Evolutionary conservation across 2,113 vertebrate genomes (phyloP).

Genomic region (Colinus virginianus): DNA sequence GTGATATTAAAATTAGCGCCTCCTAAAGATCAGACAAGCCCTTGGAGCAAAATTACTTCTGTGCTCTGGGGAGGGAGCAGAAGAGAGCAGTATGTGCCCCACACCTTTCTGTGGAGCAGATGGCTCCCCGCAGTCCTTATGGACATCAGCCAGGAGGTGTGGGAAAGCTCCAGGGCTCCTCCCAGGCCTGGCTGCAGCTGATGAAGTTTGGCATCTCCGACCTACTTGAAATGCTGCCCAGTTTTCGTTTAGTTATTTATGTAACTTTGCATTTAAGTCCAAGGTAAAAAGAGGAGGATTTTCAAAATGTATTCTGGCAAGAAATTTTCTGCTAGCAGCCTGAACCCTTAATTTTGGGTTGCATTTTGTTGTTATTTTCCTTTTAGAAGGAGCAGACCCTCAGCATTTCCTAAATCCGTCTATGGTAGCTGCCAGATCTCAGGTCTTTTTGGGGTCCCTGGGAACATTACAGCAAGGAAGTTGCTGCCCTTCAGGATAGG

Average conservation of each 20-base stretch:
- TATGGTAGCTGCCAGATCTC: neutral
- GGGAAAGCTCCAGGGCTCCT: neutral
- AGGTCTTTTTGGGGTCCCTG: neutral
- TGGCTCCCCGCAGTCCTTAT: neutral
- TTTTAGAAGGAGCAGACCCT: neutral
- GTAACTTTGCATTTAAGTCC: neutral
- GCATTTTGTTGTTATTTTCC: neutral
- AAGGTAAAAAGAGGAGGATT: neutral
- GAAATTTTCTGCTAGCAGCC: neutral
- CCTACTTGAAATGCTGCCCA: neutral
- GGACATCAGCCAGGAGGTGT: neutral
- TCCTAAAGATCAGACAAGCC: neutral
- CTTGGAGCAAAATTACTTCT: neutral
- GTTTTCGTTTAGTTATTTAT: neutral
- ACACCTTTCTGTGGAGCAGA: neutral
- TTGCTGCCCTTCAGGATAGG: neutral
- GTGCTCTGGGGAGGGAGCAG: neutral
- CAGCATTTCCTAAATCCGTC: neutral
- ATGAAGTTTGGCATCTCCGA: neutral
- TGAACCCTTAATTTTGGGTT: neutral
- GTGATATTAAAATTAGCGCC: constrained; percentile 7
- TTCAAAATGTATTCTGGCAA: neutral
- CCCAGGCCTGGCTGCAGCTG: constrained; percentile 17
- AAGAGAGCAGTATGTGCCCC: neutral
- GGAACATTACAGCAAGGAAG: rapidly evolving